These are phyloP conservation scores for Listronotus oregonensis DNA, from an alignment of 1,140 invertebrate species.

Conservation along the genomic window DNA sequence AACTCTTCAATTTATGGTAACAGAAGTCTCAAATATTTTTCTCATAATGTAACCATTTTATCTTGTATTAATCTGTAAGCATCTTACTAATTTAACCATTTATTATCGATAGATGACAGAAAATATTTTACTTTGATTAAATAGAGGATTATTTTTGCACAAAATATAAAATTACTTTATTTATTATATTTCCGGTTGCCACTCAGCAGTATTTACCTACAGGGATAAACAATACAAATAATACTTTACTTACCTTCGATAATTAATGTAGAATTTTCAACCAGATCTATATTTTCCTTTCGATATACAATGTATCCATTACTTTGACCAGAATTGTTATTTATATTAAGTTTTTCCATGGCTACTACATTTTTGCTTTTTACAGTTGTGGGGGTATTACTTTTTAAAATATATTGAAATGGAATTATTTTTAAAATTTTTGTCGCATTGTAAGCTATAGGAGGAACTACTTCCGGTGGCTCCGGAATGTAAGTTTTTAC, in stretches of 20 bases:
- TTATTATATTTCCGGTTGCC: no score
- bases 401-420: constrained; percentile 48
- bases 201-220: no score
- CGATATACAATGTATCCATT: constrained; percentile 65
- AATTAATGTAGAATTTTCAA: constrained; percentile 48
- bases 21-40: no score
- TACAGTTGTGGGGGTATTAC: constrained; percentile 34
- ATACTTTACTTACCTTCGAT: constrained; percentile 43
- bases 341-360: constrained; percentile 65
- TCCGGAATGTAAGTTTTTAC: constrained; percentile 54
- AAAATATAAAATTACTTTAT: no score
- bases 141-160: no score
- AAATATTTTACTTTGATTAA: no score
- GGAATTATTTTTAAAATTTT: constrained; percentile 44
- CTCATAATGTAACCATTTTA: no score
- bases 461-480: constrained; percentile 45
- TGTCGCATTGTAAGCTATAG: constrained; percentile 49
- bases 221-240: no score
- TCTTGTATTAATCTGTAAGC: no score
- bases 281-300: constrained; percentile 48
- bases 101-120: no score
- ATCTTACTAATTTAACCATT: no score
- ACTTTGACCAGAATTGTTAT: constrained; percentile 61
- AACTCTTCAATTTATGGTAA: no score
- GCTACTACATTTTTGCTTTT: constrained; percentile 42